Conservation (phyloP, 2,888 invertebrate genomes). For the Tipula vernalis region DNA sequence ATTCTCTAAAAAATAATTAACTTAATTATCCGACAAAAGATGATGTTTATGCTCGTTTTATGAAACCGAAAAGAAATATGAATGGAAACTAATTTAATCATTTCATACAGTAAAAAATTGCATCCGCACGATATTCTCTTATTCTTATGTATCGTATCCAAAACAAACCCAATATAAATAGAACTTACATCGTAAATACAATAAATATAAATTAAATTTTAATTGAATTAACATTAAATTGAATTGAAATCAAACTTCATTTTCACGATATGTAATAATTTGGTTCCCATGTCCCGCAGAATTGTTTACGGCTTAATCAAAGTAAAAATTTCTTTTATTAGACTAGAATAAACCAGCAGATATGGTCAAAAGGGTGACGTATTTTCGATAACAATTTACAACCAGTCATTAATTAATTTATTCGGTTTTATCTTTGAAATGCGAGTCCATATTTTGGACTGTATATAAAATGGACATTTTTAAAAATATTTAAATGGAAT, state of each 20-base stretch:
- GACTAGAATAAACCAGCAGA: neutral
- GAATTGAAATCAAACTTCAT: neutral
- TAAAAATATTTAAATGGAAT: neutral
- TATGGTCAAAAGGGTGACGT: neutral
- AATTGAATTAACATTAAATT: neutral
- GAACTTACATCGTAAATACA: neutral
- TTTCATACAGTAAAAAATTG: neutral
- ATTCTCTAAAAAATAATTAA: neutral
- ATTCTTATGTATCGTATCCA: neutral
- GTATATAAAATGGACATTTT: too few species aligned
- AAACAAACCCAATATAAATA: too few species aligned
- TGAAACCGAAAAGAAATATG: neutral
- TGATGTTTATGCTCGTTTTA: neutral
- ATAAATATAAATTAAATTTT: neutral
- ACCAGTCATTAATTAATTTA: neutral
- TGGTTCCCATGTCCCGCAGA: neutral
- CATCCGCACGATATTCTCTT: neutral
- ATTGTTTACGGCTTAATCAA: neutral
- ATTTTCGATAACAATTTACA: neutral
- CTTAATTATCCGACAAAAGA: neutral
- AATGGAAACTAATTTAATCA: neutral
- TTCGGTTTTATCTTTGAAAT: neutral
- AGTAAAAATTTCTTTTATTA: neutral
- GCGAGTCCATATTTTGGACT: neutral
- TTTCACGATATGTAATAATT: neutral